These are phyloP conservation scores for Hirtodrosophila duncani DNA, from an alignment of 2,888 invertebrate species.

Conservation along the genomic window DNA sequence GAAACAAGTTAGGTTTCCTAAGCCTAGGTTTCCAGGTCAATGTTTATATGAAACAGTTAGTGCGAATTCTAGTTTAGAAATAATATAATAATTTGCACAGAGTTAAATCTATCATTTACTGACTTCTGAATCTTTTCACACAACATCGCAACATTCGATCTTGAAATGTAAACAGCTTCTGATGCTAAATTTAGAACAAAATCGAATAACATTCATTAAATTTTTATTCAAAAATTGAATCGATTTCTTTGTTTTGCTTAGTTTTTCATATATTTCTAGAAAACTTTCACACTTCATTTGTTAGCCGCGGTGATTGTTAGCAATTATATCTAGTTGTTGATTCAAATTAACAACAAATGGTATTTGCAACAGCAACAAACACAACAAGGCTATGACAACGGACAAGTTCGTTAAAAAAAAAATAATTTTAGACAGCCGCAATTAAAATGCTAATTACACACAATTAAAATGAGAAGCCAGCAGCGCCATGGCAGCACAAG, in stretches of 20 bases:
- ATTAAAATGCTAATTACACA: slow-evolving; percentile 62
- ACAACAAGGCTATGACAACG: background rate
- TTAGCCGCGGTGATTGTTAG: slow-evolving; percentile 25
- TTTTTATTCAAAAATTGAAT: too few species aligned
- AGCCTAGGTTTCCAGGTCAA: too few species aligned
- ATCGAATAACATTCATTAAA: too few species aligned
- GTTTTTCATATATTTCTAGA: background rate
- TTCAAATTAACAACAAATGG: slow-evolving; percentile 29
- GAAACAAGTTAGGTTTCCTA: too few species aligned
- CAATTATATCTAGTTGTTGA: slow-evolving; percentile 36
- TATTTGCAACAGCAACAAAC: slow-evolving; percentile 11
- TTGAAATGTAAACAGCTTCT: too few species aligned
- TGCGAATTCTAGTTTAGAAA: too few species aligned
- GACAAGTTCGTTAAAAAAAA: slow-evolving; percentile 67
- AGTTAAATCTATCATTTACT: too few species aligned
- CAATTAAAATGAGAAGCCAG: slow-evolving; percentile 65
- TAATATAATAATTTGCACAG: too few species aligned
- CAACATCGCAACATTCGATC: too few species aligned
- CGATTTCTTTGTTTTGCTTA: background rate
- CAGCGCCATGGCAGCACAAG: slow-evolving; percentile 9
- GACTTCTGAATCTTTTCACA: too few species aligned
- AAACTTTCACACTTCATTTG: slow-evolving; percentile 49
- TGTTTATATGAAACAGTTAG: too few species aligned
- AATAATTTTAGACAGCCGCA: slow-evolving; percentile 50
- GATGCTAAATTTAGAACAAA: too few species aligned